Evolutionary conservation across 2,888 invertebrate species (phyloP), one percentile per base, ranked within the genome.

Genomic region (Perizoma affinitatum): DNA sequence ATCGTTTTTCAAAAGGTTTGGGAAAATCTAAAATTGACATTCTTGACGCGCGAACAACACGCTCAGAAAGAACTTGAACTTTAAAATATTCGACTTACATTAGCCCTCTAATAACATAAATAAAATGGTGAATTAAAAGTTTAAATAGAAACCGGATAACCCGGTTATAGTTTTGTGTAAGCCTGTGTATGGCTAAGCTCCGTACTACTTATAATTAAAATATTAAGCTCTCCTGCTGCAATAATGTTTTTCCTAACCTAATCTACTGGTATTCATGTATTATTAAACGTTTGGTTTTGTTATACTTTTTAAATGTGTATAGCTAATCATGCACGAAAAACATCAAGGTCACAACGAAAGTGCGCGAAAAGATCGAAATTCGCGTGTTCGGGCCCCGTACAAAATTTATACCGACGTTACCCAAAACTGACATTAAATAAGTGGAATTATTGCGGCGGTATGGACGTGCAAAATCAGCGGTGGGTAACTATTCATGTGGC

Each of bases 381-480:
- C 76, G 88, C 88, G 87, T 88, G 86, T 63, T 78, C 73, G 58
- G 69, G 63, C 72, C 72, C 71, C 73, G 73, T 79, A 76, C 72
- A 69, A 68, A 78, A 74, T 76, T 71, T 69, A 71, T 73, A 59
- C 79, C 84, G 74, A 70, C 73, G 79, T 78, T 71, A 71, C 63
- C 72, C 78, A 76, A 82, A 78, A 82, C 80, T 80, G 82, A 76
- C 76, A 86, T 88, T 84, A 86, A 85, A 76, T 79, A 80, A 80
- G 75, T 76, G 69, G 71, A 82, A 80, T 83, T 80, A 86, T 82
- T 81, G 77, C 72, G 72, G 78, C 72, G 73, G 72, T 83, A 84
- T 82, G 86, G 84, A 86, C 86, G 85, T 90, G 90, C 90, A 87
- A 90, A 90, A 90, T 90, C 90, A 86, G 80, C 79, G 85, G 82